phyloP scores from a whole-genome alignment of 2,888 invertebrate genomes.

The Euplagia quadripunctaria region DNA sequence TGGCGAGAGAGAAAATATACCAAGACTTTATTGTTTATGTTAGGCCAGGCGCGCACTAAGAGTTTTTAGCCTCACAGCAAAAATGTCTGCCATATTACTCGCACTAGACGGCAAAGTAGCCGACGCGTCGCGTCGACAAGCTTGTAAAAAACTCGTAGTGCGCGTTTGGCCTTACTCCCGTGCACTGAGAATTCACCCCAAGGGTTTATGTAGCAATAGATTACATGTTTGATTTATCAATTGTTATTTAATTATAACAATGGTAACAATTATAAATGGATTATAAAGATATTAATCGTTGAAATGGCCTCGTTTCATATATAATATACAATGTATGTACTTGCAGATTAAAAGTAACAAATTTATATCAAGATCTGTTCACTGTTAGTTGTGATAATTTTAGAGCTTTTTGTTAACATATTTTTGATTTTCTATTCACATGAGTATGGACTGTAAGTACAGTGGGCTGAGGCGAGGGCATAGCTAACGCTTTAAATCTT shows the following conservation, averaged over 20 bases:
- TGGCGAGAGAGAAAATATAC: not conserved
- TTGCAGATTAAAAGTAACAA: too few relatives aligned
- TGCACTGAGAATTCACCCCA: not conserved
- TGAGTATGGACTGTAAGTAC: too few relatives aligned
- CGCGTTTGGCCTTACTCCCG: not conserved
- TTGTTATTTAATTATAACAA: slow-evolving; percentile 7
- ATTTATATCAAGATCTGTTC: too few relatives aligned
- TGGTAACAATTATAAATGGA: not conserved
- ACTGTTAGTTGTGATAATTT: too few relatives aligned
- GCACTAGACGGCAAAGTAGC: not conserved
- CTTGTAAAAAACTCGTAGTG: not conserved
- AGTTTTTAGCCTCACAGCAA: not conserved
- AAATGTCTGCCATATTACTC: not conserved
- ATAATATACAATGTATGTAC: too few relatives aligned
- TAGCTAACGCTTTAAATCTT: not conserved
- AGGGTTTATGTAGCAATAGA: not conserved
- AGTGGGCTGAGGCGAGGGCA: not conserved
- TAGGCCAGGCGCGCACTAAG: not conserved
- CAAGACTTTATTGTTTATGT: not conserved
- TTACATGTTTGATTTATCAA: not conserved
- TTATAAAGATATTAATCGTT: not conserved
- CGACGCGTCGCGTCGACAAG: too few relatives aligned
- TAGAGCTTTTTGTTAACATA: too few relatives aligned
- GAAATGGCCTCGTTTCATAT: not conserved
- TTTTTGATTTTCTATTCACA: too few relatives aligned